Percentiles rank a stretch among this genome's conserved stretches.
Conservation (phyloP, 2,113 vertebrate species). For the Pelusios castaneus region DNA sequence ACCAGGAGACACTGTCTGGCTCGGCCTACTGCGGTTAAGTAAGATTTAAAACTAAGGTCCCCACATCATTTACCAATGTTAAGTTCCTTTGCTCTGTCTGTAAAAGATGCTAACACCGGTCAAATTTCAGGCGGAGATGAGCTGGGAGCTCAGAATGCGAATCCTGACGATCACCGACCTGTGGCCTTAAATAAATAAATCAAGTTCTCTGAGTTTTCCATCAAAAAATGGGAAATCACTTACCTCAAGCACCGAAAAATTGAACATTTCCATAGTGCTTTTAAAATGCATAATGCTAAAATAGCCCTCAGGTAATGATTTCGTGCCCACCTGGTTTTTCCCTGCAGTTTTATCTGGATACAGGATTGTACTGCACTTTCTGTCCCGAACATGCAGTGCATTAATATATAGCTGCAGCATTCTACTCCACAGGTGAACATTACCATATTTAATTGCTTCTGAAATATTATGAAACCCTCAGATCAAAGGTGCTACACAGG, state of each 20-base stretch:
- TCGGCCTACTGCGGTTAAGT: too few relatives aligned
- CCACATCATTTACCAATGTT: fast-evolving
- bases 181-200: neutral
- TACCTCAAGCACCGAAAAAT: neutral
- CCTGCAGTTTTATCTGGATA: fast-evolving
- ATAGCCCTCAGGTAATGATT: fast-evolving
- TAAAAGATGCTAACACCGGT: fast-evolving
- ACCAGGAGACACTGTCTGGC: neutral
- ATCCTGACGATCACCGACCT: neutral
- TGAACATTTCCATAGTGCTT: fast-evolving
- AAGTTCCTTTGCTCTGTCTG: fast-evolving
- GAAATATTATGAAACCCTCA: neutral
- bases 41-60: fast-evolving
- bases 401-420: fast-evolving
- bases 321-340: neutral
- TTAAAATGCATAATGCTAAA: neutral
- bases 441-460: fast-evolving
- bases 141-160: too few relatives aligned
- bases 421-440: fast-evolving
- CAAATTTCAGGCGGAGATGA: neutral
- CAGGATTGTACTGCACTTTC: fast-evolving
- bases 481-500: neutral
- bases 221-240: fast-evolving
- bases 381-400: fast-evolving
- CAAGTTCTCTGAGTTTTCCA: neutral